phyloP scores from a whole-genome alignment of 2,888 invertebrate genomes.

The Altica lythri region DNA sequence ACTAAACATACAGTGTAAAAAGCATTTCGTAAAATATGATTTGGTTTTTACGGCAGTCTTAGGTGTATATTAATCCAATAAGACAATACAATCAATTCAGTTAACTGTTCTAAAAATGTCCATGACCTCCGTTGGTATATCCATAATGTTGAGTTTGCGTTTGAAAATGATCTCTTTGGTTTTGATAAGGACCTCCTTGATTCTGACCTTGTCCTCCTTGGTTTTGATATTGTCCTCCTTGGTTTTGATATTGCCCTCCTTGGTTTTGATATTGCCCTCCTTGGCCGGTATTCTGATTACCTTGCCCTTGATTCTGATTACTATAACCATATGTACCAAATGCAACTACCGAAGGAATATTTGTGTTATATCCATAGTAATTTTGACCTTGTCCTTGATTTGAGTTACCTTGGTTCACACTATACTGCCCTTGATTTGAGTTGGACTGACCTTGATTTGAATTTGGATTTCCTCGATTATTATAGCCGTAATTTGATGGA shows the following conservation, averaged over 20 bases:
- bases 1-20: too few relatives aligned
- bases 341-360: constrained; percentile 15
- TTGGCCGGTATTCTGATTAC: neutral
- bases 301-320: constrained; percentile 2
- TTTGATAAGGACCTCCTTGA: neutral
- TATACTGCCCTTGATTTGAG: neutral
- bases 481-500: constrained; percentile 15
- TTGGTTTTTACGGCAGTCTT: constrained; percentile 9
- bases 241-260: neutral
- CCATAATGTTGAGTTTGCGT: constrained; percentile 1
- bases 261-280: neutral
- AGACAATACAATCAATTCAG: neutral
- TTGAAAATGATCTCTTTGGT: neutral
- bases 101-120: neutral
- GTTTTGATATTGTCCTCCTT: neutral
- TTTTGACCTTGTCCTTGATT: constrained; percentile 12
- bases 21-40: constrained; percentile 1
- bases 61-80: neutral
- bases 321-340: constrained; percentile 14
- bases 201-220: neutral
- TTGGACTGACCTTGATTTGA: constrained; percentile 3
- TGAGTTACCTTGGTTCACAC: constrained; percentile 5
- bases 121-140: neutral
- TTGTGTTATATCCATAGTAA: constrained; percentile 6
- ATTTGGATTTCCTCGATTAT: constrained; percentile 6